Evolutionary conservation across 2,113 vertebrate species (phyloP).

Genomic region (Thryonomys swinderianus): DNA sequence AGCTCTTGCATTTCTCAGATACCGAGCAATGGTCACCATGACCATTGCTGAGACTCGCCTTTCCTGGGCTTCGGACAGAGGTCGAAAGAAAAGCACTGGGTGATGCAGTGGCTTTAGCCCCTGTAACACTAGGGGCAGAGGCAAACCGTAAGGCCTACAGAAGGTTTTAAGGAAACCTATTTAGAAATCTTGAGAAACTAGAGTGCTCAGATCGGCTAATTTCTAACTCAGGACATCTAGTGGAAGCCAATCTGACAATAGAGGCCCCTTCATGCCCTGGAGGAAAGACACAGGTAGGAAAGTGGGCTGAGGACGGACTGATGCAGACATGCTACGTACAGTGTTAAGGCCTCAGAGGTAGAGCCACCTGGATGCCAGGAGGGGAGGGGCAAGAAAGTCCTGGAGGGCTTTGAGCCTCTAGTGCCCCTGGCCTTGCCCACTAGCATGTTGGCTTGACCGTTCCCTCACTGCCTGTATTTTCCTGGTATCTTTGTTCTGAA

Average conservation of each 20-base stretch:
- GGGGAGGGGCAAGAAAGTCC: neutral
- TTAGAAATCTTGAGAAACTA: neutral
- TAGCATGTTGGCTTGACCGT: neutral
- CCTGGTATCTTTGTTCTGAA: neutral
- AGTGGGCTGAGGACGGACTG: too few species aligned
- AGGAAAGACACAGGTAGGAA: neutral
- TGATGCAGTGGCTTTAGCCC: neutral
- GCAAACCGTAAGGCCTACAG: neutral
- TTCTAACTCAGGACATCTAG: neutral
- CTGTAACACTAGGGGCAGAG: accelerated
- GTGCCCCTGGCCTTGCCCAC: neutral
- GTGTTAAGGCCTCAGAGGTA: neutral
- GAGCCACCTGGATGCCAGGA: neutral
- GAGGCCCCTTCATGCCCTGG: neutral
- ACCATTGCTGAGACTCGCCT: neutral
- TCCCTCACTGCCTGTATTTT: neutral
- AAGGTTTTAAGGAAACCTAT: neutral
- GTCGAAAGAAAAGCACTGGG: neutral
- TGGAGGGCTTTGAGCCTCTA: neutral
- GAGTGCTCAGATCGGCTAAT: neutral
- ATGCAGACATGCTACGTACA: too few species aligned
- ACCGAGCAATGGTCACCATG: too few species aligned
- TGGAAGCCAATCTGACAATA: neutral
- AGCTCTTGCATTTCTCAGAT: neutral
- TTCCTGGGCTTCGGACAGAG: neutral